A percentile compares a stretch with the other conserved stretches of the same genome.
phyloP scores from a whole-genome alignment of 1,140 invertebrate genomes.

The Heterodera schachtii region DNA sequence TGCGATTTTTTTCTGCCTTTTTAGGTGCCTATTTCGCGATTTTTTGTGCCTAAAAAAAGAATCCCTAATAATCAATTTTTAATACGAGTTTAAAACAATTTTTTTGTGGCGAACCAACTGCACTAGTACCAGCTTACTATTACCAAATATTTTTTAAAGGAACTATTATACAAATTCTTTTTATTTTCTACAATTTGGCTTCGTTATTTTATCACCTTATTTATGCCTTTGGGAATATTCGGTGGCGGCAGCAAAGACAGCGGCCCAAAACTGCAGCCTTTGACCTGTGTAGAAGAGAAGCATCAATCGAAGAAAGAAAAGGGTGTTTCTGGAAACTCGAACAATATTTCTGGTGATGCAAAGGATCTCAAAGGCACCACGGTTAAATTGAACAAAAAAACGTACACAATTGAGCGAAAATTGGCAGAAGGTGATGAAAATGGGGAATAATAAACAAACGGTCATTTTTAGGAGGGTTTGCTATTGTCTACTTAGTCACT shows the following conservation, averaged over 20 bases:
- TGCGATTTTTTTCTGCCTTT: too few species aligned
- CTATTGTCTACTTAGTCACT: constrained; percentile 61
- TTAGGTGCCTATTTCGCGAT: too few species aligned
- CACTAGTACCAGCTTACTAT: too few species aligned
- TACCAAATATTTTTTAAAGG: too few species aligned
- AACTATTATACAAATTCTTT: too few species aligned
- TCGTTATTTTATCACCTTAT: not conserved
- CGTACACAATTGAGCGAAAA: constrained; percentile 60
- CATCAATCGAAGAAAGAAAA: constrained; percentile 42
- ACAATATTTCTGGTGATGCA: constrained; percentile 17
- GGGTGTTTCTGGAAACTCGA: constrained; percentile 4
- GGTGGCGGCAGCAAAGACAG: constrained; percentile 46
- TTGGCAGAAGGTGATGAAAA: constrained; percentile 58
- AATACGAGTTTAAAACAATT: too few species aligned
- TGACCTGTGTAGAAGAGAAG: constrained; percentile 54
- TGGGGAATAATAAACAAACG: not conserved
- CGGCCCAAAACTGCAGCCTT: constrained; percentile 56
- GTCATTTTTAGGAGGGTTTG: constrained; percentile 58
- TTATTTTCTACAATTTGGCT: too few species aligned
- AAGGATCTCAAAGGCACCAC: constrained; percentile 56
- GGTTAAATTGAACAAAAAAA: constrained; percentile 58
- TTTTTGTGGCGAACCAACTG: too few species aligned
- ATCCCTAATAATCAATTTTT: too few species aligned
- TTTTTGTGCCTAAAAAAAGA: too few species aligned
- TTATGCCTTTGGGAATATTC: constrained; percentile 54